Evolutionary conservation across 2,888 invertebrate genomes (phyloP).

Genomic region (Pseudolycoriella hygida): DNA sequence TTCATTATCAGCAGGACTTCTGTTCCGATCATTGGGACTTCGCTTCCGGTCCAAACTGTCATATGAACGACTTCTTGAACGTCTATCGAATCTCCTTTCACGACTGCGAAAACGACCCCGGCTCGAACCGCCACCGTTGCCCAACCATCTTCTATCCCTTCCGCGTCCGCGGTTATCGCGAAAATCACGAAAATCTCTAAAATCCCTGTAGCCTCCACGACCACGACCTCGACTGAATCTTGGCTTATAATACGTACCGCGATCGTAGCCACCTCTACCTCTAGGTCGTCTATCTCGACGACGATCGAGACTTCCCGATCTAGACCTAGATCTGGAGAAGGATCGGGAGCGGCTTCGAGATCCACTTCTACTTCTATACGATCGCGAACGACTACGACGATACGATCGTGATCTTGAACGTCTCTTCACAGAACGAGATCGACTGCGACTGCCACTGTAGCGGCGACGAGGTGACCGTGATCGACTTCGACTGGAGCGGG

Average conservation of each 20-base stretch:
- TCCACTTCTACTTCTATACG: slow-evolving; percentile 6
- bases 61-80: slow-evolving; percentile 20
- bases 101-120: slow-evolving; percentile 49
- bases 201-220: slow-evolving; percentile 23
- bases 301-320: slow-evolving; percentile 11
- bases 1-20: background rate
- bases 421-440: slow-evolving; percentile 21
- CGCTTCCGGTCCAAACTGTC: slow-evolving; percentile 30
- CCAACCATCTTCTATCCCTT: slow-evolving; percentile 16
- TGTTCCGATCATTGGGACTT: slow-evolving; percentile 39
- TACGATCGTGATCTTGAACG: slow-evolving; percentile 9
- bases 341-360: slow-evolving; percentile 23
- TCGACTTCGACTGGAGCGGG: slow-evolving; percentile 28
- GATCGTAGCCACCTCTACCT: slow-evolving; percentile 14
- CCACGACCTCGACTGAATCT: slow-evolving; percentile 40
- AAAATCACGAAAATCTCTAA: slow-evolving; percentile 22
- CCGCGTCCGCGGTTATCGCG: slow-evolving; percentile 17
- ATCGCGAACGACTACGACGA: slow-evolving; percentile 9
- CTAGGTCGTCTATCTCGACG: slow-evolving; percentile 9
- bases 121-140: slow-evolving; percentile 23
- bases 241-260: slow-evolving; percentile 43
- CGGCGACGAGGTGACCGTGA: slow-evolving; percentile 6
- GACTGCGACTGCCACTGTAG: slow-evolving; percentile 9
- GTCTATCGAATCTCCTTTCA: slow-evolving; percentile 43
- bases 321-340: slow-evolving; percentile 19